These are phyloP conservation scores for Budorcas taxicolor DNA, from an alignment of 2,113 vertebrate genomes.

Conservation along the genomic window DNA sequence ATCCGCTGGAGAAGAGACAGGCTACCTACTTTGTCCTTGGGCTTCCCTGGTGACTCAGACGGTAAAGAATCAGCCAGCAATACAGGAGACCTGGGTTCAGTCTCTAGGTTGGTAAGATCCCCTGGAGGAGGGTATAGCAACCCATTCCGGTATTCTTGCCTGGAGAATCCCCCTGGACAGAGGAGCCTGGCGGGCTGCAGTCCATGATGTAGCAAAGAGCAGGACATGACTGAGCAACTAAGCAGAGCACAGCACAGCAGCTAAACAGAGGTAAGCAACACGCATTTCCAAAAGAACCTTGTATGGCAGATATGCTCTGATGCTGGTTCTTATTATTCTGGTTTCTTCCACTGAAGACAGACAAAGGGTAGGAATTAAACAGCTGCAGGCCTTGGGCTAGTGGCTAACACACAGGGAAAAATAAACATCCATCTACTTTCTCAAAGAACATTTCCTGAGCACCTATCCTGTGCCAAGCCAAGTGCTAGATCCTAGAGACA, in stretches of 20 bases:
- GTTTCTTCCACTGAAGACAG: background rate
- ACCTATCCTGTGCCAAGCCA: background rate
- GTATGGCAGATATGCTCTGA: background rate
- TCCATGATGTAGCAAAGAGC: background rate
- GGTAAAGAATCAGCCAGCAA: background rate
- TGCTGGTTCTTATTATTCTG: background rate
- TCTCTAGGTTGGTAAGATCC: background rate
- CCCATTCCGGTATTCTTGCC: background rate
- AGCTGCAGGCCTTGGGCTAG: background rate
- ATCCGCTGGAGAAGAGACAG: background rate
- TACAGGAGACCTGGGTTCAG: background rate
- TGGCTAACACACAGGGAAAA: background rate
- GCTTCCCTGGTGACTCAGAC: background rate
- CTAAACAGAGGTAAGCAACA: background rate
- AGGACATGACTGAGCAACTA: background rate
- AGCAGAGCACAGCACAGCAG: background rate
- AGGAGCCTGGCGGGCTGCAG: background rate
- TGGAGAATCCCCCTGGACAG: background rate
- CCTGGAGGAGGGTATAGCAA: background rate
- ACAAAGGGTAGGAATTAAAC: background rate
- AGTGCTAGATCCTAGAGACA: background rate
- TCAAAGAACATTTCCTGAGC: slow-evolving; percentile 9
- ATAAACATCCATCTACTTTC: background rate
- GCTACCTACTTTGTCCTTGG: background rate
- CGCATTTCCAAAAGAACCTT: background rate